phyloP scores from a whole-genome alignment of 2,888 invertebrate species.

The Eucera pruinosa region DNA sequence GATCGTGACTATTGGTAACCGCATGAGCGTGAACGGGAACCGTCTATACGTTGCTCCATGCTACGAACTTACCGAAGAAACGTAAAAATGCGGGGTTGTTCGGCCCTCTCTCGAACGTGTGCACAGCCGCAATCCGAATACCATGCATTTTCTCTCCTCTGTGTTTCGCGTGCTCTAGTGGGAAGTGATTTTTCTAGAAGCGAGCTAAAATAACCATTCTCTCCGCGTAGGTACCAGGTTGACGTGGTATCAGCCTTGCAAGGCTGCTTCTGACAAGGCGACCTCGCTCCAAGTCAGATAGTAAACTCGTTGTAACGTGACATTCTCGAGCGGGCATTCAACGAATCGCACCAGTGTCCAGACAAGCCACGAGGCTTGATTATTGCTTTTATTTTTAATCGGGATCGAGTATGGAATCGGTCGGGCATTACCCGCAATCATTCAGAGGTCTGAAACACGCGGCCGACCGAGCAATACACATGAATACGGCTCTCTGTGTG shows the following conservation, averaged over 20 bases:
- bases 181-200: conserved; percentile 63
- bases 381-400: conserved; percentile 52
- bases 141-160: conserved; percentile 54
- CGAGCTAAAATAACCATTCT: conserved; percentile 63
- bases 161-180: conserved; percentile 26
- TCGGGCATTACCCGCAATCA: conserved; percentile 41
- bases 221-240: conserved; percentile 51
- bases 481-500: conserved; percentile 5
- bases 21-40: conserved; percentile 55
- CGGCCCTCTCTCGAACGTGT: conserved; percentile 26
- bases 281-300: conserved; percentile 62
- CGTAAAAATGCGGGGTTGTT: conserved; percentile 54
- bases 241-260: conserved; percentile 69
- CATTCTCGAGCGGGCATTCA: conserved; percentile 54
- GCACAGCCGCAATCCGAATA: conserved; percentile 47
- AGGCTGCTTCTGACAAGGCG: conserved; percentile 71
- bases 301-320: conserved; percentile 68
- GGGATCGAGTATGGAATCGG: conserved; percentile 20
- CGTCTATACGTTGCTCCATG: conserved; percentile 9
- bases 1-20: conserved; percentile 45
- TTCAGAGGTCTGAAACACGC: conserved; percentile 38
- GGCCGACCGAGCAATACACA: conserved; percentile 8
- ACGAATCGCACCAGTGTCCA: conserved; percentile 47
- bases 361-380: conserved; percentile 34
- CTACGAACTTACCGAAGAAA: conserved; percentile 4